Percentiles rank a stretch among this genome's conserved stretches.
Evolutionary conservation across 2,888 invertebrate species (phyloP).

Genomic region (Philopedon plagiatum): DNA sequence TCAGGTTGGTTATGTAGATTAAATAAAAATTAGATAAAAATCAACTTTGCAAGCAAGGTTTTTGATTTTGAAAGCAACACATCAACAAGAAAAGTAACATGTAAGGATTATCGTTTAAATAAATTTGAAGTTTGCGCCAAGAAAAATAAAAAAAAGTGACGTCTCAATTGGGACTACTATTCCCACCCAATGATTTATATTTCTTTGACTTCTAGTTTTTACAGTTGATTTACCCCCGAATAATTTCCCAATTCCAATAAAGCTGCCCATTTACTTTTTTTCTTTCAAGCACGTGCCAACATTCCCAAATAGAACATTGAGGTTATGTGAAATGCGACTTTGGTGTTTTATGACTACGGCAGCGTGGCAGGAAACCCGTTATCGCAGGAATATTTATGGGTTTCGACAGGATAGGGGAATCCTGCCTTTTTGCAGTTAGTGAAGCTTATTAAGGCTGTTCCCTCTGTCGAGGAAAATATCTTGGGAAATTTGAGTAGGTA

Average conservation of each 20-base stretch:
- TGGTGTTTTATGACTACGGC: constrained; percentile 55
- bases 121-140: too few species aligned
- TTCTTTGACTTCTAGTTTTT: neutral
- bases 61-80: too few species aligned
- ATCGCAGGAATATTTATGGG: constrained; percentile 44
- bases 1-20: too few species aligned
- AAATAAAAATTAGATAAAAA: too few species aligned
- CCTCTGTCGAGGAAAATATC: neutral
- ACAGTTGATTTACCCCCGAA: neutral
- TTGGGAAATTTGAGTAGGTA: neutral
- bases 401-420: constrained; percentile 36
- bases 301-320: constrained; percentile 47
- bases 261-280: constrained; percentile 14
- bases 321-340: constrained; percentile 56
- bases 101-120: too few species aligned
- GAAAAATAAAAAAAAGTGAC: too few species aligned
- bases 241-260: constrained; percentile 14
- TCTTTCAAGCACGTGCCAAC: constrained; percentile 42
- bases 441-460: constrained; percentile 29
- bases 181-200: neutral
- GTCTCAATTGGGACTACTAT: neutral
- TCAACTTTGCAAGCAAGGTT: too few species aligned
- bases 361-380: constrained; percentile 42
- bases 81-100: too few species aligned
- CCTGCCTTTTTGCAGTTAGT: constrained; percentile 26